phyloP scores from a whole-genome alignment of 37 sponge, comb jelly and placozoan genomes.

The Corticium candelabrum region DNA sequence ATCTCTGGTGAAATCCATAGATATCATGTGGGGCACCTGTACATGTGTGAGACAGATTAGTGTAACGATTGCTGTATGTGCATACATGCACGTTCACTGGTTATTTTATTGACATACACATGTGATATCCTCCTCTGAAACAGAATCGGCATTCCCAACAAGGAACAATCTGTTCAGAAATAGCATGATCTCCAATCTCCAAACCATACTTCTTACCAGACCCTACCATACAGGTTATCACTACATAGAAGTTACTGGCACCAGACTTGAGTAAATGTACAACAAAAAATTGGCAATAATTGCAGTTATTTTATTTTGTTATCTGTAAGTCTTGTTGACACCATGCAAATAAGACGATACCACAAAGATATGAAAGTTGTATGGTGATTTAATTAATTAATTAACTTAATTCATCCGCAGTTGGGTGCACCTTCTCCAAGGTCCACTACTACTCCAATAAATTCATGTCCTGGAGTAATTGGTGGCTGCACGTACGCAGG shows the following conservation, averaged over 20 bases:
- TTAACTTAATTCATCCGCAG: too few species aligned
- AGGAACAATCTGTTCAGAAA: constrained; percentile 53
- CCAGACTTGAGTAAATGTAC: too few species aligned
- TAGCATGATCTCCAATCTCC: constrained; percentile 46
- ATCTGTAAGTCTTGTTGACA: not conserved
- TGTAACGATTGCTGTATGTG: not conserved
- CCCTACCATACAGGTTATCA: constrained; percentile 6
- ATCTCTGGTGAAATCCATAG: constrained; percentile 44
- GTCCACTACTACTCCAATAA: constrained; percentile 54
- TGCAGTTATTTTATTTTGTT: too few species aligned
- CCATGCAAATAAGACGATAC: not conserved
- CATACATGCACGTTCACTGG: too few species aligned
- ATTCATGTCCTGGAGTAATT: constrained; percentile 62
- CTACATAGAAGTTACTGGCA: not conserved
- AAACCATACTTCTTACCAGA: constrained; percentile 31
- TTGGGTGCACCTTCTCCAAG: constrained; percentile 54
- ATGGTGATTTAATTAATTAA: too few species aligned
- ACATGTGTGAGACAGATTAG: not conserved
- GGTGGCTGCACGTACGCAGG: constrained; percentile 48
- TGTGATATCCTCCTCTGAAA: constrained; percentile 32
- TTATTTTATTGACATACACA: too few species aligned
- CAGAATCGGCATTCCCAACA: constrained; percentile 60
- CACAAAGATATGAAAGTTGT: too few species aligned
- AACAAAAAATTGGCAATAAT: too few species aligned
- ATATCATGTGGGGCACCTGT: constrained; percentile 55